Evolutionary conservation across 1,140 invertebrate species (phyloP), one percentile per base, ranked within the genome.

Genomic region (Aleiodes sp.): DNA sequence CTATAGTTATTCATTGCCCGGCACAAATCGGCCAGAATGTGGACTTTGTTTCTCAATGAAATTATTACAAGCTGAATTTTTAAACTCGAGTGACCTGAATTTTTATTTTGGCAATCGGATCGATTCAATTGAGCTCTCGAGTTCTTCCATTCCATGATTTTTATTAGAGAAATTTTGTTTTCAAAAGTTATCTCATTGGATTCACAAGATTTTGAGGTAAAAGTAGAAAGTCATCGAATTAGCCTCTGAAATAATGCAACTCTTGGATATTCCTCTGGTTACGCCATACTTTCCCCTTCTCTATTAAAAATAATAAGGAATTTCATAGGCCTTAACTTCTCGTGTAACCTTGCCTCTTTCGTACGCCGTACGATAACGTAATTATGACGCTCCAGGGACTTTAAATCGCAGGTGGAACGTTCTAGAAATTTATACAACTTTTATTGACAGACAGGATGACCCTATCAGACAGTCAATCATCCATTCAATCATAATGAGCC

Each of bases 191-290:
- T n/a, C n/a, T n/a, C n/a, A n/a, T n/a, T n/a, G n/a, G n/a, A n/a
- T n/a, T n/a, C n/a, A n/a, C n/a, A n/a, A n/a, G n/a, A n/a, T n/a
- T 52, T 21, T 6, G 21, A 52, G 46, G 26, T 52, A 24, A 52
- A 52, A 52, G 46, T 52, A 52, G 46, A 52, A 52, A 52, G 46
- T 52, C 46, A 52, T 2, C 46, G 6, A 19, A 24, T 52, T 52
- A 21, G 46, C 12, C 46, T 52, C 21, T 6, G 19, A n/a, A 16
- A 16, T 52, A 52, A 52, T 52, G 46, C 46, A 52, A 52, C 46
- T 52, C 31, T 35, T 35, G 2, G 12, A 52, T 21, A 52, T 21
- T 52, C 46, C 8, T 52, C 26, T 26, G 14, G 4, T 52, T 16
- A 52, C 46, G 46, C 46, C 8, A 16, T 9, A 19, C 8, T 12